A percentile compares a stretch with the other conserved stretches of the same genome.
Conservation (phyloP, 2,797 vertebrate genomes). For the Malurus leucopterus region DNA sequence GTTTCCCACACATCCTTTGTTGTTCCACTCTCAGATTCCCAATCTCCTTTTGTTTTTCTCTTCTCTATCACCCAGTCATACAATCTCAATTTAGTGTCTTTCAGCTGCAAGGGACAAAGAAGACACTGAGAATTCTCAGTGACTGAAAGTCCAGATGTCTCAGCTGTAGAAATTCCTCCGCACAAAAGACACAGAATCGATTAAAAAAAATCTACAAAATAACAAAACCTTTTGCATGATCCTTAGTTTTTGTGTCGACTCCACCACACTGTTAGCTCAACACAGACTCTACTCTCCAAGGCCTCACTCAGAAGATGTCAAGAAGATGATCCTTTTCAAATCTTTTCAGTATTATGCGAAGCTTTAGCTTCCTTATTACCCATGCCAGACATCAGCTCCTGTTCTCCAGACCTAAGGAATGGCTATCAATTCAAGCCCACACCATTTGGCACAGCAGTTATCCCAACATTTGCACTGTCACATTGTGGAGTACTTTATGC, state of each 20-base stretch:
- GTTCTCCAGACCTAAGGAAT: neutral
- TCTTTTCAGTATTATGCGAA: neutral
- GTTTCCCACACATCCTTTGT: neutral
- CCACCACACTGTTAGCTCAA: neutral
- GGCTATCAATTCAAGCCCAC: neutral
- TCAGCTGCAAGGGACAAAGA: neutral
- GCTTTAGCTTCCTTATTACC: neutral
- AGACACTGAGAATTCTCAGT: neutral
- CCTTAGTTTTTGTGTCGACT: neutral
- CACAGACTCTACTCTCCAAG: neutral
- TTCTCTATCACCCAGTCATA: neutral
- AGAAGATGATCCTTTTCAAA: neutral
- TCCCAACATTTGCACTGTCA: neutral
- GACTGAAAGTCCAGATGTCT: neutral
- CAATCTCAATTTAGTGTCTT: neutral
- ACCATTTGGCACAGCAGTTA: neutral
- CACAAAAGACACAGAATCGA: neutral
- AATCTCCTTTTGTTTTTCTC: neutral
- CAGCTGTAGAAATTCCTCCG: neutral
- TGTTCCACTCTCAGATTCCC: neutral
- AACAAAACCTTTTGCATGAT: neutral
- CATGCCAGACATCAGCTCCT: neutral
- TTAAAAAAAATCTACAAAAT: neutral
- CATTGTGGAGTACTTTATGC: neutral
- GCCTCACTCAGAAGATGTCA: neutral